These are phyloP conservation scores for Crotalus tigris DNA, from an alignment of 2,113 vertebrate species.

Conservation along the genomic window DNA sequence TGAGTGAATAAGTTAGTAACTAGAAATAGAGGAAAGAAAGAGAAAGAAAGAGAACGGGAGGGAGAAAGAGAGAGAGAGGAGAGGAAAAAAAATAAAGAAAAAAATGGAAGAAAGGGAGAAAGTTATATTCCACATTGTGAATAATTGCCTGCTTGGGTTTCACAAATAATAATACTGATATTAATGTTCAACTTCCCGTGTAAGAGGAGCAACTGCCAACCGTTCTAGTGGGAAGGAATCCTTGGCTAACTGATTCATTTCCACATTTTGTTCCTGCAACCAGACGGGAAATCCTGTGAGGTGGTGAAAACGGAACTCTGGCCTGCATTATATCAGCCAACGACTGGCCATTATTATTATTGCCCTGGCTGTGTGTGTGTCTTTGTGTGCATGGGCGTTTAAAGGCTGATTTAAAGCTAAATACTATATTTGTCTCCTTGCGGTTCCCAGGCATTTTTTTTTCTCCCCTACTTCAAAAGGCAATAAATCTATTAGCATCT, in stretches of 20 bases:
- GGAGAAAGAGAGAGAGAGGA: rapidly evolving
- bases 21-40: too few relatives aligned
- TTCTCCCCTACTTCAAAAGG: background rate
- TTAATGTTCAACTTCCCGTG: constrained; percentile 74
- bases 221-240: constrained; percentile 76
- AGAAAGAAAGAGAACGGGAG: rapidly evolving
- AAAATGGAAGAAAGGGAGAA: constrained; percentile 20
- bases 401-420: constrained; percentile 48
- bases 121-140: constrained; percentile 39
- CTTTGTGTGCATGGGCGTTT: background rate
- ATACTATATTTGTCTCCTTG: constrained; percentile 54
- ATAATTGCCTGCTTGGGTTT: constrained; percentile 59
- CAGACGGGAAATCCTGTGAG: constrained; percentile 81
- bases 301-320: constrained; percentile 72
- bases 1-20: background rate
- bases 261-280: constrained; percentile 80
- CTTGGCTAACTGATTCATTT: constrained; percentile 83
- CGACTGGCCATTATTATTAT: constrained; percentile 69
- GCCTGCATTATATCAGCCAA: constrained; percentile 65
- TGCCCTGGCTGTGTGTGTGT: constrained; percentile 26
- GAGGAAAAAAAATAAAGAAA: background rate
- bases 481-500: constrained; percentile 45
- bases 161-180: constrained; percentile 62
- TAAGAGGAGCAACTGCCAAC: constrained; percentile 72
- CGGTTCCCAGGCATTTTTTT: constrained; percentile 18